These are phyloP conservation scores for Galerucella pusilla DNA, from an alignment of 2,888 invertebrate genomes.

Conservation along the genomic window DNA sequence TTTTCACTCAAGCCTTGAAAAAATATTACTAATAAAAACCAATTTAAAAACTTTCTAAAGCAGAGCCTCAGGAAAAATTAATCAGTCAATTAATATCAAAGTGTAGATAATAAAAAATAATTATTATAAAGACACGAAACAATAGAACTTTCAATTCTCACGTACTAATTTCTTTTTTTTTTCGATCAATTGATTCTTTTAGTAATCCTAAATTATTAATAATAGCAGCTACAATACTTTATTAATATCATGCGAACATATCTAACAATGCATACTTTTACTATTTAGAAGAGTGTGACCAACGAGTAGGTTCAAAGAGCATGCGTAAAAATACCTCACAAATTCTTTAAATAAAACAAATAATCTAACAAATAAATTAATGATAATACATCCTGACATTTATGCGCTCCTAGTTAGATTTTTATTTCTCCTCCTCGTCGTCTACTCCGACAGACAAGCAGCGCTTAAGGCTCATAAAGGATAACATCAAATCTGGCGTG, in stretches of 20 bases:
- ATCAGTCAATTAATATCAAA: neutral
- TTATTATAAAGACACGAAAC: conserved; percentile 4
- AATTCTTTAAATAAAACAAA: no score
- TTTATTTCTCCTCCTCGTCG: no score
- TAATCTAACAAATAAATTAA: no score
- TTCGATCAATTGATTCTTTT: conserved; percentile 21
- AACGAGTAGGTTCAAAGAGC: neutral
- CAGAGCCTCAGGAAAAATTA: conserved; percentile 9
- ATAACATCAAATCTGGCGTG: no score
- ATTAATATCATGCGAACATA: conserved; percentile 20
- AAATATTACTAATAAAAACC: neutral
- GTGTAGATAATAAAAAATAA: neutral
- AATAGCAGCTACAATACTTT: conserved; percentile 12
- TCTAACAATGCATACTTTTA: conserved; percentile 7
- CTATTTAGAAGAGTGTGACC: neutral
- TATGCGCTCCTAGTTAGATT: no score
- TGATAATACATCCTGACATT: no score
- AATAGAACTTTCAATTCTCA: conserved; percentile 6
- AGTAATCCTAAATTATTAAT: conserved; percentile 19
- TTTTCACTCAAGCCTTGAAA: no score
- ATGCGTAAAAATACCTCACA: neutral
- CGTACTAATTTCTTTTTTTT: conserved; percentile 26
- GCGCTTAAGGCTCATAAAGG: no score
- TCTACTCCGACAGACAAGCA: no score
- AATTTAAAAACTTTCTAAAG: conserved; percentile 16